Evolutionary conservation across 2,797 vertebrate genomes (phyloP).

Genomic region (Periparus ater): DNA sequence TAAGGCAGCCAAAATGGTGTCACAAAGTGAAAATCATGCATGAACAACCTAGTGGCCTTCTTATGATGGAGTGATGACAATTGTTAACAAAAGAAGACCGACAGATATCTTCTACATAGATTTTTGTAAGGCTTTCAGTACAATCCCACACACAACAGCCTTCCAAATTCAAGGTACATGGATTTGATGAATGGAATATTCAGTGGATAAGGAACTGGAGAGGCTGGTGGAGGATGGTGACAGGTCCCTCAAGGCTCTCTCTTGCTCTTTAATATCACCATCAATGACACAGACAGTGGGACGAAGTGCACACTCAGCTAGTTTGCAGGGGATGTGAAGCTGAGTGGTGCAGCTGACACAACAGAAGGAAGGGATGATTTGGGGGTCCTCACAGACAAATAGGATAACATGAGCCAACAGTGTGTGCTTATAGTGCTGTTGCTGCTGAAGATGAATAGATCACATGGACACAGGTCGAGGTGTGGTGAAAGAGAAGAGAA

Average conservation of each 20-base stretch:
- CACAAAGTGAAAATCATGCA: neutral
- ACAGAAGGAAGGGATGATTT: neutral
- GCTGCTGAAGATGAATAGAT: too few relatives aligned
- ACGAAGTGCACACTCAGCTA: neutral
- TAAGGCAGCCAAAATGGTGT: neutral
- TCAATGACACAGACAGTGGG: neutral
- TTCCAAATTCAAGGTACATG: neutral
- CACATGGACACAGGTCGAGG: too few relatives aligned
- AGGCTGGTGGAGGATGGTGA: neutral
- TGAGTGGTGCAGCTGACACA: neutral
- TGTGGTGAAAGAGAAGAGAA: too few relatives aligned
- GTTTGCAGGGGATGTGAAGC: neutral
- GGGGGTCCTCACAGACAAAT: neutral
- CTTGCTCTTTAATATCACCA: neutral
- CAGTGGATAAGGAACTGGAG: neutral
- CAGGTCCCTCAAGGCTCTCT: neutral
- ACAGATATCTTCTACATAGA: neutral
- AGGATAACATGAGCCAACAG: neutral
- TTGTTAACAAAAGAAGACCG: neutral
- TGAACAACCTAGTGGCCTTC: neutral
- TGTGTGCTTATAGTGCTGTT: accelerated
- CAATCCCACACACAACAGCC: neutral
- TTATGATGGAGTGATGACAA: neutral
- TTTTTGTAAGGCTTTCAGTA: neutral
- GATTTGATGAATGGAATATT: neutral